A percentile compares a stretch with the other conserved stretches of the same genome.
Conservation (phyloP, 1,140 invertebrate species). For the Drosophila lacteicornis region DNA sequence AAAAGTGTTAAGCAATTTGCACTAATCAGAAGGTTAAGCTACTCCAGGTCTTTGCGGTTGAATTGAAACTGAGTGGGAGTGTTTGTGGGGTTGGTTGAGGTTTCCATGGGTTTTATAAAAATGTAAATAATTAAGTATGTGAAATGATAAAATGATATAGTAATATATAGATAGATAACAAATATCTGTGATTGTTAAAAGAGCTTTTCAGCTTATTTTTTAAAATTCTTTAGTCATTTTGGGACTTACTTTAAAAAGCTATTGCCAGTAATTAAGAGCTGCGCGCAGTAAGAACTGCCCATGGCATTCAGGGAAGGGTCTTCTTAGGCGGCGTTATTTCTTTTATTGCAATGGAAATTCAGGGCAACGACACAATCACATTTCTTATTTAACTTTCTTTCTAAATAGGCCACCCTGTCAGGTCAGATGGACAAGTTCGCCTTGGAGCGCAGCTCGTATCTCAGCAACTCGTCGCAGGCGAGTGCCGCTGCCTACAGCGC, state of each 20-base stretch:
- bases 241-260: too few species aligned
- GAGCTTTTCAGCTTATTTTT: too few species aligned
- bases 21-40: slow-evolving; percentile 67
- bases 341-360: too few species aligned
- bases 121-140: not conserved
- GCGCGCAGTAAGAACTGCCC: too few species aligned
- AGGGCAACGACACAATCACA: too few species aligned
- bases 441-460: slow-evolving; percentile 83
- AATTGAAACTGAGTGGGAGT: slow-evolving; percentile 1
- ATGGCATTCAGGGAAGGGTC: too few species aligned
- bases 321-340: too few species aligned
- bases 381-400: too few species aligned
- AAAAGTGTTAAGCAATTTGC: slow-evolving; percentile 81
- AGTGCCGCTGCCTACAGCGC: slow-evolving; percentile 84
- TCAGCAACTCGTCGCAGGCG: slow-evolving; percentile 79
- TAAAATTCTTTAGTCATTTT: too few species aligned
- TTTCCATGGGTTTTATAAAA: slow-evolving; percentile 4
- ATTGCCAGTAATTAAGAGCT: too few species aligned
- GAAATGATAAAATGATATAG: not conserved
- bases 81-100: not conserved
- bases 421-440: slow-evolving; percentile 85
- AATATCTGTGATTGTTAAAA: not conserved
- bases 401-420: slow-evolving; percentile 67
- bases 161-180: not conserved
- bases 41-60: slow-evolving; percentile 30